A percentile compares a stretch with the other conserved stretches of the same genome.
Evolutionary conservation across 2,113 vertebrate genomes (phyloP).

Genomic region (Hydrolagus affinis): DNA sequence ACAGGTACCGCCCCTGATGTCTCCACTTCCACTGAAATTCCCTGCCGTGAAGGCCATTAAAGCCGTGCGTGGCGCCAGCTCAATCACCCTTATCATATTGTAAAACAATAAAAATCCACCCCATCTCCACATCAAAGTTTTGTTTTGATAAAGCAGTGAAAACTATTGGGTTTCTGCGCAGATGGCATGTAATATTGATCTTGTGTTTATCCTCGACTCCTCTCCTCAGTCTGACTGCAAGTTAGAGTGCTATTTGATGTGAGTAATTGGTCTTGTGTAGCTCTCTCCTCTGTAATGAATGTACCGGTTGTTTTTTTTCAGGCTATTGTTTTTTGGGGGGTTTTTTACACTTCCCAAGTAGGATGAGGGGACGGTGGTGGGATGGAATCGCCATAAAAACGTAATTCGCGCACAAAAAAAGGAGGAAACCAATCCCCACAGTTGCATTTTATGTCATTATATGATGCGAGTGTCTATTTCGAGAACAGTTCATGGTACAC

Average conservation of each 20-base stretch:
- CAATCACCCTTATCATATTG: background rate
- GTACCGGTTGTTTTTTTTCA: no score
- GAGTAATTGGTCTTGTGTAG: background rate
- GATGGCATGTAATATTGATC: background rate
- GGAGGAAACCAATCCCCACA: background rate
- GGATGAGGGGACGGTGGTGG: no score
- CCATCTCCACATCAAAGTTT: conserved; percentile 2
- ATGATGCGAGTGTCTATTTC: background rate
- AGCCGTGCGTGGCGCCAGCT: background rate
- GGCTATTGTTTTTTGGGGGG: no score
- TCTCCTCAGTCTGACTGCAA: background rate
- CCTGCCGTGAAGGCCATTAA: background rate
- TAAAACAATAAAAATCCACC: background rate
- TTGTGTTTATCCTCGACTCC: background rate
- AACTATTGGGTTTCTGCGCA: background rate
- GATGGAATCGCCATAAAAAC: no score
- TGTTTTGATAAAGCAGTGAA: background rate
- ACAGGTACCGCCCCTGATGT: background rate
- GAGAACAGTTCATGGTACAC: background rate
- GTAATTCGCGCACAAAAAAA: no score
- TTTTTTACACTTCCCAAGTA: no score
- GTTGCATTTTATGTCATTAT: background rate
- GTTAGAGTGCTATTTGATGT: background rate
- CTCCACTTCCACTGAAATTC: background rate
- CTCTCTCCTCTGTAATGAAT: no score